phyloP scores from a whole-genome alignment of 2,888 invertebrate species.

The Lasius fuliginosus region DNA sequence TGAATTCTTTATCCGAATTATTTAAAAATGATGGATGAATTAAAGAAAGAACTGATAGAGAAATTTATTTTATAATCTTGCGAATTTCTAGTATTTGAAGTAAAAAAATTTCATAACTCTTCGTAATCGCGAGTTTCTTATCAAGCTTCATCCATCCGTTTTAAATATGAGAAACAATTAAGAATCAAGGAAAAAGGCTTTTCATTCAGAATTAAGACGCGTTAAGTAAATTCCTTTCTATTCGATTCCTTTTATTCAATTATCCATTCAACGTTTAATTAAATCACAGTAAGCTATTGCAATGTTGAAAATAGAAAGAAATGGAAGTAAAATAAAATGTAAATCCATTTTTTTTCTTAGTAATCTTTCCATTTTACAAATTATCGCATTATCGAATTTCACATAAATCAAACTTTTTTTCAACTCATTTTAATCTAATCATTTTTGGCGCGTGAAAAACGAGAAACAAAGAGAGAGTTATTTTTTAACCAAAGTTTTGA shows the following conservation, averaged over 20 bases:
- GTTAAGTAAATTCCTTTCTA: neutral
- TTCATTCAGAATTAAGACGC: neutral
- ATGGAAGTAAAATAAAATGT: neutral
- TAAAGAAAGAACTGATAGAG: neutral
- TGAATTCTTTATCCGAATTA: neutral
- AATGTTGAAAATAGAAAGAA: neutral
- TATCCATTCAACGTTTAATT: neutral
- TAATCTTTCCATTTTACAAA: neutral
- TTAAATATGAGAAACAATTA: neutral
- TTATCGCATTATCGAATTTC: slow-evolving; percentile 9
- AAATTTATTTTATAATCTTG: neutral
- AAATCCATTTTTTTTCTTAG: neutral
- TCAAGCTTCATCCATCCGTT: neutral
- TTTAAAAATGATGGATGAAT: neutral
- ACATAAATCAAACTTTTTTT: slow-evolving; percentile 4
- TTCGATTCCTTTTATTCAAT: neutral
- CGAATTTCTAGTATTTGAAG: neutral
- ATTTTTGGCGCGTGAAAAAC: neutral
- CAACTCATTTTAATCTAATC: neutral
- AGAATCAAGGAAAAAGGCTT: neutral
- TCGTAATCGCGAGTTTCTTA: neutral
- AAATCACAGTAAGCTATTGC: neutral
- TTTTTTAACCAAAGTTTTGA: slow-evolving; percentile 6
- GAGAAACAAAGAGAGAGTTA: neutral
- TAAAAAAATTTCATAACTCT: neutral